Conservation (phyloP, 2,113 vertebrate genomes). For the Antennarius striatus region DNA sequence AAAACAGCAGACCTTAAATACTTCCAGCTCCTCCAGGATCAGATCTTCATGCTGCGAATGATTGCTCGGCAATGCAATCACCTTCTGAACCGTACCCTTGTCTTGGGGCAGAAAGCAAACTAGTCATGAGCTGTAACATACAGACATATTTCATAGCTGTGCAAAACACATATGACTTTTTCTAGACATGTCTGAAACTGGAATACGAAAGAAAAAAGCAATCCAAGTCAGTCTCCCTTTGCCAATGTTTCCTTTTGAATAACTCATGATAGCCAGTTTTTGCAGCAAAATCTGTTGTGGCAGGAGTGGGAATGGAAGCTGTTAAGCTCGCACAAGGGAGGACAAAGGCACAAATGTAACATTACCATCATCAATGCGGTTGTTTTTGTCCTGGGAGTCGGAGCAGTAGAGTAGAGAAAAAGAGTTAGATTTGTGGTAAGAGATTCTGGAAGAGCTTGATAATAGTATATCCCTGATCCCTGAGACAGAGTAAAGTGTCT, state of each 20-base stretch:
- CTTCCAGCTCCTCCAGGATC: constrained; percentile 96
- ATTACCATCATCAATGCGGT: constrained; percentile 6
- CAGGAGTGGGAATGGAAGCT: constrained; percentile 32
- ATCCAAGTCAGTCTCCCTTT: constrained; percentile 28
- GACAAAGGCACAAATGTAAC: constrained; percentile 12
- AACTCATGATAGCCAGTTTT: constrained; percentile 21
- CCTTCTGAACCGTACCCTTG: constrained; percentile 94
- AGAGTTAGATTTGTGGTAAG: neutral
- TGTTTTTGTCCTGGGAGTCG: constrained; percentile 29
- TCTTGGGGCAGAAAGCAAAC: constrained; percentile 76
- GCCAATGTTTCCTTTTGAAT: constrained; percentile 51
- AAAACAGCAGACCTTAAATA: constrained; percentile 88
- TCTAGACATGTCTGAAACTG: neutral
- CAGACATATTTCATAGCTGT: constrained; percentile 1
- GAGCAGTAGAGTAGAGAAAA: neutral
- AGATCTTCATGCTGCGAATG: constrained; percentile 88
- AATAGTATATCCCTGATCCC: constrained; percentile 40
- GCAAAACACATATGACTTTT: constrained; percentile 10
- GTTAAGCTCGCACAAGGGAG: constrained; percentile 20
- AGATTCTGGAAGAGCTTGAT: constrained; percentile 59
- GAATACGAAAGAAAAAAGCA: constrained; percentile 3
- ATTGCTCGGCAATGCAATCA: constrained; percentile 91
- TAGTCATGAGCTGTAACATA: constrained; percentile 14
- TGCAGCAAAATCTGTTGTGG: constrained; percentile 16
- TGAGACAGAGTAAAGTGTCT: constrained; percentile 32